phyloP scores from a whole-genome alignment of 2,888 invertebrate genomes.

The Epinotia nisella region DNA sequence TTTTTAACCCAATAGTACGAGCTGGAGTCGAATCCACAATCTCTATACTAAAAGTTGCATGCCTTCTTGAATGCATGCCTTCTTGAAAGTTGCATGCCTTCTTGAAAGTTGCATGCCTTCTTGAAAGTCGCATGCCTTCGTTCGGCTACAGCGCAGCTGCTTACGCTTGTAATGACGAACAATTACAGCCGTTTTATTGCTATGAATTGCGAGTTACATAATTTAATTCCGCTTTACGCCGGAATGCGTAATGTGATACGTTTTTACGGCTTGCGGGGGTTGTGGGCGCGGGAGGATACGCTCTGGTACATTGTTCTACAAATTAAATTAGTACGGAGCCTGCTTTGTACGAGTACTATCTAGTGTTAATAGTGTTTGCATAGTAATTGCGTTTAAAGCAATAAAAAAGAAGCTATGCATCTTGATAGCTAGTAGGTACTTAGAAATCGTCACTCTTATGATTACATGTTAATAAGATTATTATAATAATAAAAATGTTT shows the following conservation, averaged over 20 bases:
- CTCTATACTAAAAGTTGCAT: too few relatives aligned
- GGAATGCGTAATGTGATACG: slow-evolving; percentile 20
- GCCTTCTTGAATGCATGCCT: too few relatives aligned
- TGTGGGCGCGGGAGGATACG: not conserved
- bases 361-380: not conserved
- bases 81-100: too few relatives aligned
- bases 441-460: too few relatives aligned
- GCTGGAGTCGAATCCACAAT: too few relatives aligned
- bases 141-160: not conserved
- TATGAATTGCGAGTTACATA: slow-evolving; percentile 1
- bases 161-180: not conserved
- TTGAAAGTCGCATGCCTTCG: too few relatives aligned
- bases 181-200: slow-evolving; percentile 11
- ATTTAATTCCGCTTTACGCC: slow-evolving; percentile 16
- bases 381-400: not conserved
- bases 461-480: too few relatives aligned
- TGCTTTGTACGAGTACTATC: not conserved
- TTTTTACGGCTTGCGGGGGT: slow-evolving; percentile 10
- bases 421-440: too few relatives aligned
- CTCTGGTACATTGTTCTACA: not conserved
- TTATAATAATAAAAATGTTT: too few relatives aligned
- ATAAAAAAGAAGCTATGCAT: not conserved
- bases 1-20: too few relatives aligned
- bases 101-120: too few relatives aligned
- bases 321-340: not conserved